Conservation (phyloP, 2,113 vertebrate genomes). For the sheep (Ovis aries) region DNA sequence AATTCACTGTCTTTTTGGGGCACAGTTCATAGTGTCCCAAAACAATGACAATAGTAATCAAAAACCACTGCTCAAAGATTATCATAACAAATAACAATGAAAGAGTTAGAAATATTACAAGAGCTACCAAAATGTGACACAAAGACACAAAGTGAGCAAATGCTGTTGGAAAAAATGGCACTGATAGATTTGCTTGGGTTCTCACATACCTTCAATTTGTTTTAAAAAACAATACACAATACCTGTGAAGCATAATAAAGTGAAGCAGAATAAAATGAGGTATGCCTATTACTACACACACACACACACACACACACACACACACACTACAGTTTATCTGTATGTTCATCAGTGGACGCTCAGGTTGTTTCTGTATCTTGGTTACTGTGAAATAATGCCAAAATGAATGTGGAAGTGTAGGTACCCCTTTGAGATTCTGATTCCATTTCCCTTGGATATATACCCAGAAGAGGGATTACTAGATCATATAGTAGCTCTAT, state of each 20-base stretch:
- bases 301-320: not conserved
- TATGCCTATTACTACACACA: not conserved
- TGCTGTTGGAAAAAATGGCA: not conserved
- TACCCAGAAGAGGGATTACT: not conserved
- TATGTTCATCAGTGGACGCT: not conserved
- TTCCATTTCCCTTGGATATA: not conserved
- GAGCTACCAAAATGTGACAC: not conserved
- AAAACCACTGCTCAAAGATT: not conserved
- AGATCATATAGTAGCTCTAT: not conserved
- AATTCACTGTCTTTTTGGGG: not conserved
- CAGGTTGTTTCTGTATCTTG: not conserved
- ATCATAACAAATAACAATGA: not conserved
- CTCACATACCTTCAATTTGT: not conserved
- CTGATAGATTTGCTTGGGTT: not conserved
- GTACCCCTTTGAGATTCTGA: not conserved
- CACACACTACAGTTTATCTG: not conserved
- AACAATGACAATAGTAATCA: not conserved
- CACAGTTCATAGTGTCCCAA: not conserved
- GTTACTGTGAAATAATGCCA: not conserved
- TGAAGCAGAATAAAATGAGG: not conserved
- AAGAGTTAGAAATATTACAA: not conserved
- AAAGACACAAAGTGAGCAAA: not conserved
- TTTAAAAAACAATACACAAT: not conserved
- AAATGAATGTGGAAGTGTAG: not conserved
- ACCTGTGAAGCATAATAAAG: not conserved